Evolutionary conservation across 1,140 invertebrate genomes (phyloP).

Genomic region (Drosophila athabasca): DNA sequence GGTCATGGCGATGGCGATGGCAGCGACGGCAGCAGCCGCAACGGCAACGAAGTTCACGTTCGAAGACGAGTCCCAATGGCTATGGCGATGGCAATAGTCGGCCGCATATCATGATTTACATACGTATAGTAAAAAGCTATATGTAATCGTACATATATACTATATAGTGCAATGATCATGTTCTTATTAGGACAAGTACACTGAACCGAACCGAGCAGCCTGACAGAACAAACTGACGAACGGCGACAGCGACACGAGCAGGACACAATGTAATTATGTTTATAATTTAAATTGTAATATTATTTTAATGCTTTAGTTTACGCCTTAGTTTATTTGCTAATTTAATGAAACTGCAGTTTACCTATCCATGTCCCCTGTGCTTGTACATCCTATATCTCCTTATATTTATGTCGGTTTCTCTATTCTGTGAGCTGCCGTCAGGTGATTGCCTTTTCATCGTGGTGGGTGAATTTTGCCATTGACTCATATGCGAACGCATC

Average conservation of each 20-base stretch:
- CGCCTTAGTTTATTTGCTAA: conserved; percentile 68
- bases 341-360: conserved; percentile 61
- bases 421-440: too few species aligned
- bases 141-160: conserved; percentile 39
- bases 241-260: conserved; percentile 8
- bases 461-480: too few species aligned
- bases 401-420: conserved; percentile 1
- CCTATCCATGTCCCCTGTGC: conserved; percentile 27
- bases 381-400: conserved; percentile 28
- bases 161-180: conserved; percentile 28
- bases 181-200: conserved; percentile 29
- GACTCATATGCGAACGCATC: too few species aligned
- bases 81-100: conserved; percentile 1
- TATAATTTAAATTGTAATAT: conserved; percentile 77
- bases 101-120: conserved; percentile 55
- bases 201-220: background rate
- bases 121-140: conserved; percentile 37
- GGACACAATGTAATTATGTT: conserved; percentile 78
- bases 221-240: conserved; percentile 8
- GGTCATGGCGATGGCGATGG: background rate
- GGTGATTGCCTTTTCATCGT: too few species aligned
- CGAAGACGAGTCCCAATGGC: background rate
- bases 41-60: background rate
- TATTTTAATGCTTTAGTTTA: conserved; percentile 74
- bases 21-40: conserved; percentile 4